phyloP scores from a whole-genome alignment of 1,140 invertebrate genomes.

The Orussus abietinus region DNA sequence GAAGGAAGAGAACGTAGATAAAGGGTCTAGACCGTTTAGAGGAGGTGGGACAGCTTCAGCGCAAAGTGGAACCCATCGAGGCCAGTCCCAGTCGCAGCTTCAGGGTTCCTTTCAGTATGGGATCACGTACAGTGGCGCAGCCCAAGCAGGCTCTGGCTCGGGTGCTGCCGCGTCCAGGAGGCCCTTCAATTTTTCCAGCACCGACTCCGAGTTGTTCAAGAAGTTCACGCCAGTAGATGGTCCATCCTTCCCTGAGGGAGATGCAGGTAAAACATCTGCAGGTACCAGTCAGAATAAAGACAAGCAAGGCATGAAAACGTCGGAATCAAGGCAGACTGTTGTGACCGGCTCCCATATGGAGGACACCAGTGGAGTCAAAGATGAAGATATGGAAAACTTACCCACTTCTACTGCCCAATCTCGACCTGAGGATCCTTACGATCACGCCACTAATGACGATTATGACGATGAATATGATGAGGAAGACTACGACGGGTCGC shows the following conservation, averaged over 20 bases:
- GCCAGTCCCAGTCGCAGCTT: conserved; percentile 76
- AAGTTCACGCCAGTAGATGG: conserved; percentile 24
- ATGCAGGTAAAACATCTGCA: too few species aligned
- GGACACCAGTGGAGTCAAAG: too few species aligned
- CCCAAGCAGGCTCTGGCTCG: conserved; percentile 73
- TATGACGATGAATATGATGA: conserved; percentile 47
- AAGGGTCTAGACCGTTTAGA: conserved; percentile 56
- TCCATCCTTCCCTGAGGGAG: conserved; percentile 25
- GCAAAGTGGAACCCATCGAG: conserved; percentile 67
- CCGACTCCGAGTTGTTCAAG: conserved; percentile 37
- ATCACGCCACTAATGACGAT: conserved; percentile 25
- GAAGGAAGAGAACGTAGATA: conserved; percentile 50
- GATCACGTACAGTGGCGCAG: conserved; percentile 74
- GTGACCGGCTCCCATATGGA: too few species aligned
- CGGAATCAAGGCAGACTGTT: too few species aligned
- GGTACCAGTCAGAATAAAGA: too few species aligned
- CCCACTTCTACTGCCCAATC: too few species aligned
- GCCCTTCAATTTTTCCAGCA: conserved; percentile 41
- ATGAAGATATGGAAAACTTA: conserved; percentile 38
- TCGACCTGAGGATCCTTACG: conserved; percentile 23
- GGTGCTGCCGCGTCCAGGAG: conserved; percentile 41
- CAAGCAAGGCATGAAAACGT: too few species aligned
- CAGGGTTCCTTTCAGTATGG: conserved; percentile 73
- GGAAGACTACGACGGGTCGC: conserved; percentile 29
- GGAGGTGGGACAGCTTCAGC: conserved; percentile 74